Percentiles rank a stretch among this genome's conserved stretches.
phyloP scores from a whole-genome alignment of 2,113 vertebrate species.

The Dendropsophus ebraccatus region DNA sequence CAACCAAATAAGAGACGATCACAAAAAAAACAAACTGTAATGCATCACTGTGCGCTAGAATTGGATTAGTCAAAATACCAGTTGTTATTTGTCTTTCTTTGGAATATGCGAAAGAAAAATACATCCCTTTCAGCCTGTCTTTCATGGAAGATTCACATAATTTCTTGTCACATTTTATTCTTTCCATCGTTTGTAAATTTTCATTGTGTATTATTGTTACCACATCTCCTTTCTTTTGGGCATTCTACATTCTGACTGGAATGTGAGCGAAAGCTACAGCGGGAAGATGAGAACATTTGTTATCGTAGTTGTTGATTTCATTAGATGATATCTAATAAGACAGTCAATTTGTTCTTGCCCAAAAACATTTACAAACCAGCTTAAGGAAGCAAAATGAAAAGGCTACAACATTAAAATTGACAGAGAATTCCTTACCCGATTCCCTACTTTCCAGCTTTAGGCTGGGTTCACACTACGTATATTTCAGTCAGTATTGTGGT shows the following conservation, averaged over 20 bases:
- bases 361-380: conserved; percentile 45
- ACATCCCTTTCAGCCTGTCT: conserved; percentile 37
- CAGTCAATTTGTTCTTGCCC: conserved; percentile 21
- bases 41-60: conserved; percentile 39
- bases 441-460: conserved; percentile 12
- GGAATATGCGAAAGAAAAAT: conserved; percentile 29
- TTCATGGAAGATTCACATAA: conserved; percentile 30
- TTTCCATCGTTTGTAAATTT: conserved; percentile 39
- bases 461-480: no score
- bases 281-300: neutral
- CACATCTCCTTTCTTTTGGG: neutral
- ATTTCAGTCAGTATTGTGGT: no score
- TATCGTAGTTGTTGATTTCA: conserved; percentile 10
- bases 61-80: conserved; percentile 41
- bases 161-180: conserved; percentile 40
- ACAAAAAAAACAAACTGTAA: conserved; percentile 37
- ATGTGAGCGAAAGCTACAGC: neutral
- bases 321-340: conserved; percentile 38
- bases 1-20: conserved; percentile 30
- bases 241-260: neutral
- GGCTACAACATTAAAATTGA: conserved; percentile 10
- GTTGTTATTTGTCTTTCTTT: conserved; percentile 42
- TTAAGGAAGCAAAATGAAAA: conserved; percentile 40
- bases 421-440: neutral
- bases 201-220: conserved; percentile 28